phyloP scores from a whole-genome alignment of 2,797 vertebrate species.

The Enteromius afrohamiltoni region DNA sequence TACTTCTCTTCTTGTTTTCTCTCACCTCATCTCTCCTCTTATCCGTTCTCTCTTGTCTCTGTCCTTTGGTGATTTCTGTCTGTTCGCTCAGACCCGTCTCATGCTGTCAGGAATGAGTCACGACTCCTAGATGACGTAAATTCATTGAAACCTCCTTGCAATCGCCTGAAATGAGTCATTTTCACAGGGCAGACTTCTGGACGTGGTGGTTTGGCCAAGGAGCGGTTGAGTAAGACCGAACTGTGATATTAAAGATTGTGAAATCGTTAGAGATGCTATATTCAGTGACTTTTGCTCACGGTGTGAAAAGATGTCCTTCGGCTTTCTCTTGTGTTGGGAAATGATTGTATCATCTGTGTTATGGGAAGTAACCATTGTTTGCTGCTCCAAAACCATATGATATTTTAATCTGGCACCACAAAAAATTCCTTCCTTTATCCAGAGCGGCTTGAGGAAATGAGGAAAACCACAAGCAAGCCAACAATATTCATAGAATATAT shows the following conservation, averaged over 20 bases:
- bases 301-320: background rate
- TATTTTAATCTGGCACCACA: background rate
- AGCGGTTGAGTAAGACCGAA: background rate
- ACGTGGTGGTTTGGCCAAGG: background rate
- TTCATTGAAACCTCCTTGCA: background rate
- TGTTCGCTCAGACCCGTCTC: background rate
- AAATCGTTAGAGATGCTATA: constrained; percentile 15
- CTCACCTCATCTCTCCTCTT: background rate
- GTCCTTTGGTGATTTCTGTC: background rate
- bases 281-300: background rate
- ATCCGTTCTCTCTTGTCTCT: background rate
- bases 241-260: background rate
- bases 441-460: too few relatives aligned
- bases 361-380: background rate
- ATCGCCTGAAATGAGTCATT: constrained; percentile 17
- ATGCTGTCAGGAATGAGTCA: constrained; percentile 23
- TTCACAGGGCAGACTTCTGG: background rate
- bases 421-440: too few relatives aligned
- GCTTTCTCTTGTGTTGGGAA: background rate
- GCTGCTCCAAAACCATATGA: background rate
- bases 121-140: constrained; percentile 11
- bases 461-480: background rate
- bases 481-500: background rate
- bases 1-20: background rate
- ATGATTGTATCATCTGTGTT: too few relatives aligned